Conservation (phyloP, 2,888 invertebrate genomes). For the Polymixis lichenea region DNA sequence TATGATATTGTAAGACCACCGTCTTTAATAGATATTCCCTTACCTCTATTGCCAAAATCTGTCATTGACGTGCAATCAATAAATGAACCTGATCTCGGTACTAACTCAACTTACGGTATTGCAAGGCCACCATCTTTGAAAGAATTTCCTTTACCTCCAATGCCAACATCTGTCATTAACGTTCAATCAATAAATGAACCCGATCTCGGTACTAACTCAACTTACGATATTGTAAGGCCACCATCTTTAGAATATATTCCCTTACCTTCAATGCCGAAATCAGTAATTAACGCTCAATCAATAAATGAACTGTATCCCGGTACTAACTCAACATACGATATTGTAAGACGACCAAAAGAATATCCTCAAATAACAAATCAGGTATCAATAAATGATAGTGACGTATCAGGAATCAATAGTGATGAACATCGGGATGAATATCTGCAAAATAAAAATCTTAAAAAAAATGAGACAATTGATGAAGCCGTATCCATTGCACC, state of each 20-base stretch:
- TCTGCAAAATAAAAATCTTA: neutral
- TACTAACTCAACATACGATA: neutral
- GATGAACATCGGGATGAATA: neutral
- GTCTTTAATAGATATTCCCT: neutral
- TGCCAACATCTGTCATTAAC: neutral
- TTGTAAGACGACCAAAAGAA: neutral
- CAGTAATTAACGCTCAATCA: neutral
- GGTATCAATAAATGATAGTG: neutral
- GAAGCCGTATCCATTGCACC: neutral
- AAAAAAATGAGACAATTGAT: neutral
- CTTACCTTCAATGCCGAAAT: neutral
- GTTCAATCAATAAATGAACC: neutral
- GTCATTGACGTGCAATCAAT: too few relatives aligned
- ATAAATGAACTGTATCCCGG: neutral
- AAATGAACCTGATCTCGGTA: too few relatives aligned
- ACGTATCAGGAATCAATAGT: neutral
- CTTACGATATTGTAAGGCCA: too few relatives aligned
- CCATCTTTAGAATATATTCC: neutral
- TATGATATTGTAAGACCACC: neutral
- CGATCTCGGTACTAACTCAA: too few relatives aligned
- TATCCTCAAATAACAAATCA: neutral
- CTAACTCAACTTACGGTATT: too few relatives aligned
- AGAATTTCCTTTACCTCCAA: neutral
- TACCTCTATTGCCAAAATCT: neutral
- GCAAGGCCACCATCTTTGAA: neutral